Evolutionary conservation across 2,113 vertebrate genomes (phyloP), one percentile per base, ranked within the genome.

Genomic region (Syrmaticus mikado): DNA sequence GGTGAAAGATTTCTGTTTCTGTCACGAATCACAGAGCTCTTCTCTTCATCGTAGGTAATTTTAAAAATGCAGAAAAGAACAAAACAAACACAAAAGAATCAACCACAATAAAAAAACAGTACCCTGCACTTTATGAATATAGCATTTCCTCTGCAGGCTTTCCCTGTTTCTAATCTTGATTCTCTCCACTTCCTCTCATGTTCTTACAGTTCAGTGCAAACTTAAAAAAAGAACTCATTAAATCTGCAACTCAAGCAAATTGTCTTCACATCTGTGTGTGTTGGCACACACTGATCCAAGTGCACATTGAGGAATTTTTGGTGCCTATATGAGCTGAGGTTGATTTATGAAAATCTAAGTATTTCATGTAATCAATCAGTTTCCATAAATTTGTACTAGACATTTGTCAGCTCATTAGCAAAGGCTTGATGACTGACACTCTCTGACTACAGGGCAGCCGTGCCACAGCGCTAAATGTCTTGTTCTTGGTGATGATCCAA

Each of bases 191-290:
- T 96, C 94, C 95, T 84, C 77, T 90, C 71, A 68, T 78, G 58
- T n/a, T 74, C 86, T 91, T 52, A 60, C 74, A 92, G 73, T 53
- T 82, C 62, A 62, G 40, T 66, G 66, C 77, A 89, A 93, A 82
- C 74, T 85, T 75, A 67, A 92, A 92, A 89, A 89, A 28, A 86
- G 48, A 70, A 43, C 65, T 86, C 66, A 91, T 91, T 90, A 94
- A 96, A 90, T 93, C 65, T 96, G 87, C 94, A 94, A 79, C 85
- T 85, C 83, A 57, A 76, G 91, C 91, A 95, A 89, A 85, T 32
- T 85, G 64, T 36, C 81, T 83, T 88, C 90, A 78, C 68, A 87
- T 86, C 77, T 83, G 65, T 80, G 55, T 75, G 7, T 65, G 58
- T 86, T 1, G 1, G 58, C 67, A n/a, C 48, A 66, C 9, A 46